Conservation (phyloP, 2,113 vertebrate species). For the Dipodomys spectabilis region DNA sequence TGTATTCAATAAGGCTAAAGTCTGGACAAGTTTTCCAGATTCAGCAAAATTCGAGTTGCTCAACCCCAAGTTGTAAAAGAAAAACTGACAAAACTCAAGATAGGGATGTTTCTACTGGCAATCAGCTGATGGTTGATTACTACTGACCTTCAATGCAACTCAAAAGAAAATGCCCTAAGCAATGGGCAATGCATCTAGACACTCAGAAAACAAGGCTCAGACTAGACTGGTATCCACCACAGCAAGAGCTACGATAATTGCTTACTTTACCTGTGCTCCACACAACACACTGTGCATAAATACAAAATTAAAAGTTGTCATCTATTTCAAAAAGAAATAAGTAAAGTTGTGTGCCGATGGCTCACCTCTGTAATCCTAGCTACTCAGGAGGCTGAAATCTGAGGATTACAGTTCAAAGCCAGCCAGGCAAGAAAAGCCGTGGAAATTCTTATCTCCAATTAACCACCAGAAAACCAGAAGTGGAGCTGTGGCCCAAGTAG, state of each 20-base stretch:
- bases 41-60: conserved; percentile 65
- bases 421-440: too few species aligned
- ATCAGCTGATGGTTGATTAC: conserved; percentile 56
- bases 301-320: conserved; percentile 23
- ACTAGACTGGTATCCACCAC: background rate
- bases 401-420: too few species aligned
- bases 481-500: too few species aligned
- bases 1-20: conserved; percentile 49
- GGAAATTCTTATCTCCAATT: too few species aligned
- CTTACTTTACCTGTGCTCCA: background rate
- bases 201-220: conserved; percentile 34
- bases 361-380: too few species aligned
- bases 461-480: too few species aligned
- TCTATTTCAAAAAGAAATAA: conserved; percentile 43
- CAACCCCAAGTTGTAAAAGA: conserved; percentile 67
- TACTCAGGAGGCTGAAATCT: too few species aligned
- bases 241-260: background rate
- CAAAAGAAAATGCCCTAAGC: conserved; percentile 50
- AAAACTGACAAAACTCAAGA: conserved; percentile 53
- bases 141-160: background rate
- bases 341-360: too few species aligned
- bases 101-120: background rate
- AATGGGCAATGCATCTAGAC: background rate
- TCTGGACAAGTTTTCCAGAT: conserved; percentile 51
- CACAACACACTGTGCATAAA: background rate